Evolutionary conservation across 1,140 invertebrate species (phyloP).

Genomic region (Sarcophaga bullata): DNA sequence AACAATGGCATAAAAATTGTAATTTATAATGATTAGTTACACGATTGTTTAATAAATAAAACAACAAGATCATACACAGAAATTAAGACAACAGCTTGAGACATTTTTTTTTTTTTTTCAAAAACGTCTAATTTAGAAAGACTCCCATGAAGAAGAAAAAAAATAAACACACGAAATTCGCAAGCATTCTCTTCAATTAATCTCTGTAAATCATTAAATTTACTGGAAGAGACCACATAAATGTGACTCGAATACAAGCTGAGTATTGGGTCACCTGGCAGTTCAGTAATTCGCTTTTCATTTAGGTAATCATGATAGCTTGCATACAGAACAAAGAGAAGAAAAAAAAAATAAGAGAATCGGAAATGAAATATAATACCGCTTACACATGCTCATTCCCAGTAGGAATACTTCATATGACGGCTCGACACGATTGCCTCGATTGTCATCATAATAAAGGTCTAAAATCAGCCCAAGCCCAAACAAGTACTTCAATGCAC

Average conservation of each 20-base stretch:
- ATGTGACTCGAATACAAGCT: too few species aligned
- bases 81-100: not conserved
- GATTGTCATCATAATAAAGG: not conserved
- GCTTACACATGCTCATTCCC: conserved; percentile 42
- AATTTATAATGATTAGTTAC: conserved; percentile 15
- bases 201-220: too few species aligned
- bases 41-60: not conserved
- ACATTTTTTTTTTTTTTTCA: not conserved
- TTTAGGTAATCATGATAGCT: not conserved
- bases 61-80: not conserved
- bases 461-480: not conserved
- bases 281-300: not conserved
- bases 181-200: too few species aligned
- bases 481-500: not conserved
- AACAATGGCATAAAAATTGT: not conserved
- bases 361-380: conserved; percentile 20
- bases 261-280: not conserved
- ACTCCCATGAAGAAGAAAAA: too few species aligned
- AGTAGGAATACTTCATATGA: conserved; percentile 42
- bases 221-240: too few species aligned
- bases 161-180: too few species aligned
- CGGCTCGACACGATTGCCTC: not conserved
- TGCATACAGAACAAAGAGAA: too few species aligned
- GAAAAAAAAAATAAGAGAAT: too few species aligned
- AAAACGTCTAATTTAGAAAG: not conserved